phyloP scores from a whole-genome alignment of 2,888 invertebrate genomes.

The Agrochola litura region DNA sequence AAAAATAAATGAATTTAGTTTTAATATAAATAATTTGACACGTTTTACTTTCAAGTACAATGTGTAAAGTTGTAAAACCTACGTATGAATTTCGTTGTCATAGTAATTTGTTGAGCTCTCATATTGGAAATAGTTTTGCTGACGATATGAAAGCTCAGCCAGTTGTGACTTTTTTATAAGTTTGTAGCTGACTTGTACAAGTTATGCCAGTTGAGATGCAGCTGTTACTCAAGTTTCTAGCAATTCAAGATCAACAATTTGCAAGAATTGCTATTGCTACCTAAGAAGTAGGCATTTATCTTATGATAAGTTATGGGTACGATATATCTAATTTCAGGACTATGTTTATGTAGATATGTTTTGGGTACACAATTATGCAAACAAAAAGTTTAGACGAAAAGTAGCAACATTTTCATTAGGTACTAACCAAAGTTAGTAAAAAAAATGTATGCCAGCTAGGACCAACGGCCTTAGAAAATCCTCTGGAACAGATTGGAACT shows the following conservation, averaged over 20 bases:
- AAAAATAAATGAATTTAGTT: not conserved
- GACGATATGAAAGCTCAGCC: constrained; percentile 20
- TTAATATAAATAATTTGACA: too few species aligned
- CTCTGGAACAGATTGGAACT: not conserved
- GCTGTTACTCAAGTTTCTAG: constrained; percentile 45
- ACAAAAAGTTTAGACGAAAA: not conserved
- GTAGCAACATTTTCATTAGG: not conserved
- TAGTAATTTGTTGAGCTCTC: constrained; percentile 1
- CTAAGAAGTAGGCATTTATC: not conserved
- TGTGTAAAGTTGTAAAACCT: not conserved
- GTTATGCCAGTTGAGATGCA: constrained; percentile 36
- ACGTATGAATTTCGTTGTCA: not conserved
- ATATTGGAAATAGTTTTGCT: constrained; percentile 2
- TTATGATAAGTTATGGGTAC: not conserved
- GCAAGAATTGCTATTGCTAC: not conserved
- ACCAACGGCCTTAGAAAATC: too few species aligned
- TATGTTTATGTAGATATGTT: not conserved
- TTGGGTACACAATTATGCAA: not conserved
- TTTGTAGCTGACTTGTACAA: constrained; percentile 35
- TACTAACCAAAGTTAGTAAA: too few species aligned
- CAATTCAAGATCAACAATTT: constrained; percentile 35
- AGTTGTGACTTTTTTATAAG: constrained; percentile 40
- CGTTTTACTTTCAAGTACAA: not conserved
- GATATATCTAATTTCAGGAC: not conserved
- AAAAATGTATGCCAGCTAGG: not conserved